Evolutionary conservation across 2,797 vertebrate genomes (phyloP).

Genomic region (Dermochelys coriacea): DNA sequence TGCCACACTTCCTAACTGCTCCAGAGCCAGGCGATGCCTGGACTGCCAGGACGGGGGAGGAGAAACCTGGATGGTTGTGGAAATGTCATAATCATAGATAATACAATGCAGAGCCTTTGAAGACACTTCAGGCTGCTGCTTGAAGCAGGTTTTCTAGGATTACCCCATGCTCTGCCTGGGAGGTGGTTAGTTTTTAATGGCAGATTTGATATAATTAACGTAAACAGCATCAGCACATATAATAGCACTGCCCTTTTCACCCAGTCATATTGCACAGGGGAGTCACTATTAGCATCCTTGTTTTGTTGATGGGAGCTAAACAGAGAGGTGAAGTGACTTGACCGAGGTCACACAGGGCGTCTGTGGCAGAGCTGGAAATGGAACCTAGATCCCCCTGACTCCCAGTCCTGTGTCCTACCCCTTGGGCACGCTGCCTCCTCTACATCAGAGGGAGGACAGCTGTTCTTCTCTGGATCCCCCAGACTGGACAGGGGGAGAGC

Average conservation of each 20-base stretch:
- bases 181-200: neutral
- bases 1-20: neutral
- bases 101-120: neutral
- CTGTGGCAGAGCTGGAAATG: neutral
- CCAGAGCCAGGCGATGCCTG: neutral
- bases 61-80: too few relatives aligned
- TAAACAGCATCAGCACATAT: neutral
- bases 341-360: neutral
- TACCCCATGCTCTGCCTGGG: neutral
- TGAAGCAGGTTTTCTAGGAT: neutral
- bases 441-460: neutral
- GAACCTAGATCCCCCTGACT: neutral
- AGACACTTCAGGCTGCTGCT: neutral
- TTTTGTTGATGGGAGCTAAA: neutral
- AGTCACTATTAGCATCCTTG: too few relatives aligned
- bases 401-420: too few relatives aligned
- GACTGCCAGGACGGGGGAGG: neutral
- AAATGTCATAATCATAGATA: neutral
- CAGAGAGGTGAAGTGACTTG: neutral
- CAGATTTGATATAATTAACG: neutral
- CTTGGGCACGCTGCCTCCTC: neutral
- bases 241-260: too few relatives aligned
- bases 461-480: neutral
- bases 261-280: too few relatives aligned
- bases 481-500: too few relatives aligned